Evolutionary conservation across 2,888 invertebrate genomes (phyloP), one percentile per base, ranked within the genome.

Genomic region (Lobophora halterata): DNA sequence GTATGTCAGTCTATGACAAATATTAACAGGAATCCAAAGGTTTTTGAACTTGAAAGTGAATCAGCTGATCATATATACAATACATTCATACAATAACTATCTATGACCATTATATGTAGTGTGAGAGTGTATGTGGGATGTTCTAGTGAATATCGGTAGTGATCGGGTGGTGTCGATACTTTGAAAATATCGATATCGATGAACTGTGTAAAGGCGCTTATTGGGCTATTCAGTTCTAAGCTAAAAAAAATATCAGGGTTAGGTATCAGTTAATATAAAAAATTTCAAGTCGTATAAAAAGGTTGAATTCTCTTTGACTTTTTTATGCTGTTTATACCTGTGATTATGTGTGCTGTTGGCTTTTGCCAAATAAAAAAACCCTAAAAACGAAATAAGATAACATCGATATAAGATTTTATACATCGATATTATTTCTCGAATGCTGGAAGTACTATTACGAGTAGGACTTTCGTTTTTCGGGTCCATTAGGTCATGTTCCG

Each of bases 121-220:
- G 30, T 43, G 41, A 41, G 30, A 46, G 41, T 46, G 21, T 5
- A 24, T 29, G 50, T 48, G 36, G 50, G 50, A 31, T 33, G 29
- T 23, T 48, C 29, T 26, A 21, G 17, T 21, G 42, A 50, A 50
- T 29, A 33, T 10, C 7, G 1, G 3, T 43, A 43, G 33, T 28
- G 42, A 12, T 33, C 31, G 16, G 6, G 4, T 2, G 3, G 17
- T 3, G 21, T 9, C 8, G 20, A 13, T 16, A 3, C 12, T n/a
- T 14, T 3, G 6, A 11, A 20, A 4, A 7, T 5, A 16, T 27
- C 35, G 31, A 36, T 30, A 26, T 26, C 35, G 35, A 36, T 17
- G n/a, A n/a, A n/a, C n/a, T n/a, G n/a, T n/a, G n/a, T n/a, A n/a
- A n/a, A n/a, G n/a, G n/a, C n/a, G n/a, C n/a, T n/a, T n/a, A n/a